Conservation (phyloP, 2,888 invertebrate genomes). For the Drosophila borealis region DNA sequence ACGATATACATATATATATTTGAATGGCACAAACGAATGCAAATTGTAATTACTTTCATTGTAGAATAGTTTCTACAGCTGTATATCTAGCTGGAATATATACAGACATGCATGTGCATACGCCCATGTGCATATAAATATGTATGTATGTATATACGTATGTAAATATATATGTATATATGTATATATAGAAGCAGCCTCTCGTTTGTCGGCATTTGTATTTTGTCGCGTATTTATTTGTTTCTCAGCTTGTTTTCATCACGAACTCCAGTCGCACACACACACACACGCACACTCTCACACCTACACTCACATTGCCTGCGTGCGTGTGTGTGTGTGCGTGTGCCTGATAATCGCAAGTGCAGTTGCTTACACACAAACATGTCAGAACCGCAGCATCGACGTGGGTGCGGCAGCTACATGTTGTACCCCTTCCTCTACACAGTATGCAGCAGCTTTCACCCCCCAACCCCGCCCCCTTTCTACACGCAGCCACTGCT, state of each 20-base stretch:
- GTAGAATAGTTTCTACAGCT: slow-evolving; percentile 13
- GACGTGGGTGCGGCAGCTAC: slow-evolving; percentile 48
- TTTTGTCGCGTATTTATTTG: slow-evolving; percentile 48
- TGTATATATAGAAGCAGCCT: slow-evolving; percentile 2
- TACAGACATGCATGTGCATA: slow-evolving; percentile 1
- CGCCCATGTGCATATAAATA: neutral
- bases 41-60: slow-evolving; percentile 6
- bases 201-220: slow-evolving; percentile 16
- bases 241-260: slow-evolving; percentile 52
- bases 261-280: slow-evolving; percentile 36
- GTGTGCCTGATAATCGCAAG: slow-evolving; percentile 58
- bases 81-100: neutral
- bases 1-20: neutral
- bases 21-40: slow-evolving; percentile 5
- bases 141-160: neutral
- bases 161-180: neutral
- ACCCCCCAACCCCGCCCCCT: neutral
- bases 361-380: slow-evolving; percentile 55
- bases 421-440: slow-evolving; percentile 4
- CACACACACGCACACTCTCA: slow-evolving; percentile 2
- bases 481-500: neutral
- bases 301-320: neutral
- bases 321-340: slow-evolving; percentile 17
- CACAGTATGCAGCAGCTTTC: neutral
- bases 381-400: slow-evolving; percentile 44